Evolutionary conservation across 2,888 invertebrate species (phyloP), one percentile per base, ranked within the genome.

Genomic region (Drosophila hamatofila): DNA sequence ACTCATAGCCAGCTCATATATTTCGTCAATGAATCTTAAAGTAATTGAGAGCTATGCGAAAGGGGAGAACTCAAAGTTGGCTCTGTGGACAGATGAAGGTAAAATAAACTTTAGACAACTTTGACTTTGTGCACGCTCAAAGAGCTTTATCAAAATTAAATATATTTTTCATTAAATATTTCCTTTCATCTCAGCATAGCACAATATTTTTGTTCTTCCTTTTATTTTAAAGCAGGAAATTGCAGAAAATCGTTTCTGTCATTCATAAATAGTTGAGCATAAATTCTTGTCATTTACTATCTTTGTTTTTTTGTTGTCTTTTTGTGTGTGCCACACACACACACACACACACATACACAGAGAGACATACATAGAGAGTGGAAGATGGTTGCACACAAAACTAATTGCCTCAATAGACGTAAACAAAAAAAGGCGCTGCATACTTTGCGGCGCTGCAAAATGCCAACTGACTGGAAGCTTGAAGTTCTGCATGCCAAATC

Each of bases 371-470:
- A 16, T 23, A 35, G 27, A 35, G 4, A 18, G 21, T 12, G 35
- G 14, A 14, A 16, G 56, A 30, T 42, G 63, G 42, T 55, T 60
- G 46, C 75, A 73, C 73, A 78, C 69, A 75, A 87, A 87, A 87
- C 88, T 84, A 87, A 84, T 84, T 84, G 88, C 76, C 78, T 74
- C 71, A 69, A 69, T 78, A 74, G 80, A 77, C 72, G 67, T 72
- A 82, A 73, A 78, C 71, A 81, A 73, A 54, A 57, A 65, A 66
- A 74, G 62, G 41, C 61, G 65, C 30, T 69, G 82, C 81, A 79
- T 75, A 81, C 79, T 81, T 80, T 72, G 75, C 68, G 75, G 78
- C 70, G 62, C 72, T 58, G 58, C 44, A 51, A 59, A 7, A 51
- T 62, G 61, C 62, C 74, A 73, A 66, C 62, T 54, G 46, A 49